Conservation (phyloP, 2,113 vertebrate genomes). For the Phalacrocorax carbo region DNA sequence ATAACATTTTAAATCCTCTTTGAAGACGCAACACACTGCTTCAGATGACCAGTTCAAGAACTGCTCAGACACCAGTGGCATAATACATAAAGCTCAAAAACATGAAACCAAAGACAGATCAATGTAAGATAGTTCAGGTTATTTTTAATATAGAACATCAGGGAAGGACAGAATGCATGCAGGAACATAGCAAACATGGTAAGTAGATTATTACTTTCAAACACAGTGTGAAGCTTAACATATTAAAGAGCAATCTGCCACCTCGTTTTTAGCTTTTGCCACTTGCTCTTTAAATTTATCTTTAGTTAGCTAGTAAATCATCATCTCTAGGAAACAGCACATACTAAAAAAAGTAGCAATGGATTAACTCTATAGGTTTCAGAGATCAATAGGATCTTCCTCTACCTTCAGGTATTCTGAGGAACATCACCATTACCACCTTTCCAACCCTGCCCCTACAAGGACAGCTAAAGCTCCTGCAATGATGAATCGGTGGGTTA, state of each 20-base stretch:
- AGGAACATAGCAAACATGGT: background rate
- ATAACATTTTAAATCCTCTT: background rate
- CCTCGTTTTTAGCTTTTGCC: background rate
- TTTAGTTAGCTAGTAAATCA: background rate
- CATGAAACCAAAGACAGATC: background rate
- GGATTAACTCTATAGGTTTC: background rate
- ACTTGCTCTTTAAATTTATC: background rate
- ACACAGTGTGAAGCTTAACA: background rate
- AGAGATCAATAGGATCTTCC: background rate
- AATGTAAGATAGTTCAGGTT: background rate
- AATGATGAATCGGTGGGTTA: background rate
- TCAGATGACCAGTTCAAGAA: background rate
- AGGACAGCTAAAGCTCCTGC: background rate
- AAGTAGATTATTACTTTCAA: background rate
- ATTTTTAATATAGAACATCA: background rate
- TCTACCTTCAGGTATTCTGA: background rate
- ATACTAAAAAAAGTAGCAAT: background rate
- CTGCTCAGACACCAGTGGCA: background rate
- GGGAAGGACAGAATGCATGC: background rate
- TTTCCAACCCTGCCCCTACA: background rate
- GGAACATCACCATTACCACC: background rate
- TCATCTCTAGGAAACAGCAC: conserved; percentile 15
- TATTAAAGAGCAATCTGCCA: background rate
- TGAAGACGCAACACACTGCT: background rate
- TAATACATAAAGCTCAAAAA: background rate